Percentiles rank a stretch among this genome's conserved stretches.
phyloP scores from a whole-genome alignment of 2,888 invertebrate genomes.

The Troglohyphantes excavatus region DNA sequence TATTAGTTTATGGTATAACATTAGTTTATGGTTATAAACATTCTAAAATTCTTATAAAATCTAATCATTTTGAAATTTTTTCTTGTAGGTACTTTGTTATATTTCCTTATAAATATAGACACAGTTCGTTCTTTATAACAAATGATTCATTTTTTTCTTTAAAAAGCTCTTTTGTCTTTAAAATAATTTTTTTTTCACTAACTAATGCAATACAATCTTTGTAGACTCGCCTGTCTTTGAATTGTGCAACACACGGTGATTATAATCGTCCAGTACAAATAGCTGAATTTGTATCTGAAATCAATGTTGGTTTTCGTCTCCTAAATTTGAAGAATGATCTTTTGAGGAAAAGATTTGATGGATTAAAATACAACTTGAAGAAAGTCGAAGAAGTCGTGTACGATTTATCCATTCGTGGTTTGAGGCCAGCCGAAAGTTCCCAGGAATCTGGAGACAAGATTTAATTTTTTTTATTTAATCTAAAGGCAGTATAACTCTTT shows the following conservation, averaged over 20 bases:
- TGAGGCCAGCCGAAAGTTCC: conserved; percentile 81
- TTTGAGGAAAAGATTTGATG: conserved; percentile 92
- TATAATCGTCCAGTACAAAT: conserved; percentile 91
- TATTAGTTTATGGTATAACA: too few species aligned
- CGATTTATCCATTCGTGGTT: conserved; percentile 91
- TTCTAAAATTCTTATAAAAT: too few species aligned
- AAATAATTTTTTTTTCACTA: background rate
- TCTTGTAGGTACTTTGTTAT: too few species aligned
- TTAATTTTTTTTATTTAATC: background rate
- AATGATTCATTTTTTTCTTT: too few species aligned
- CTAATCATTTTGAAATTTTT: too few species aligned
- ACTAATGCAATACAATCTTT: conserved; percentile 52
- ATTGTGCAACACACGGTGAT: conserved; percentile 87
- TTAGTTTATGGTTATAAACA: too few species aligned
- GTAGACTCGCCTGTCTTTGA: conserved; percentile 83
- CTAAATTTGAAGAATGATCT: conserved; percentile 95
- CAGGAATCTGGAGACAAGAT: background rate
- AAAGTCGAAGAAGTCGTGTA: conserved; percentile 96
- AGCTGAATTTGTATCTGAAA: conserved; percentile 91
- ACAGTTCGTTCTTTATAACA: too few species aligned
- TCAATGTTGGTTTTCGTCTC: conserved; percentile 94
- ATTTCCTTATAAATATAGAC: too few species aligned
- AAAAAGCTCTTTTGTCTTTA: too few species aligned
- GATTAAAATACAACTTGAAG: conserved; percentile 92
- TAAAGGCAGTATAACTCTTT: background rate